Base-by-base conservation (phyloP, 2,888 invertebrate genomes). In the Cordilura impudica region DNA sequence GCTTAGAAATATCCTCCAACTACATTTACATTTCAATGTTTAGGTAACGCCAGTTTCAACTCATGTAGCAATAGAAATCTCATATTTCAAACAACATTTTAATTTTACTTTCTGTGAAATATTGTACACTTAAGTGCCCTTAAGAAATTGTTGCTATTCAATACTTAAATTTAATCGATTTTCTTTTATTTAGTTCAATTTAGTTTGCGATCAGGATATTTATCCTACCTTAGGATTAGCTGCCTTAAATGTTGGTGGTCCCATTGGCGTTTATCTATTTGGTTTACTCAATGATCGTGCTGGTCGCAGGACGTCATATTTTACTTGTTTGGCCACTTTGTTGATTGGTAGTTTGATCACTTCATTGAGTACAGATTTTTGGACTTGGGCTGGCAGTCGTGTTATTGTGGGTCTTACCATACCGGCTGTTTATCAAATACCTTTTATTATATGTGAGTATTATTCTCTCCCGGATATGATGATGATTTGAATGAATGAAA, bases 371-470 rank as follows among this genome's bases (percentile, higher is more conserved):
- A 92, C 92, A 51, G 92, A 94, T 85, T 97, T 95, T 88, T 95
- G 95, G 94, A 92, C 93, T 81, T 97, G 97, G 96, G 93, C 95
- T 1, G 90, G 93, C 2, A 95, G 95, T 84, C 92, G 97, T 81
- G 91, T 94, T 16, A 91, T 96, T 56, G 97, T 97, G n/a, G 98
- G 98, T 2, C 90, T 97, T 5, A 96, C 97, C 0, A 95, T 97
- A 85, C 97, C 97, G 3, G 97, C 97, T 0, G 94, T 97, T 45
- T 97, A 97, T 89, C 97, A 97, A 90, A 97, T 97, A 89, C 97
- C 98, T 0, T 97, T 97, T 88, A 97, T 97, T 76, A 97, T 98
- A 86, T 96, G 97, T 97, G 91, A 93, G 94, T 92, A 86, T 19
- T 31, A 10, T 6, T 61, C 10, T 45, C 19, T 56, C 5, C n/a